These are phyloP conservation scores for Pseudobourletiella spinata DNA, from an alignment of 1,140 invertebrate genomes.

Conservation along the genomic window DNA sequence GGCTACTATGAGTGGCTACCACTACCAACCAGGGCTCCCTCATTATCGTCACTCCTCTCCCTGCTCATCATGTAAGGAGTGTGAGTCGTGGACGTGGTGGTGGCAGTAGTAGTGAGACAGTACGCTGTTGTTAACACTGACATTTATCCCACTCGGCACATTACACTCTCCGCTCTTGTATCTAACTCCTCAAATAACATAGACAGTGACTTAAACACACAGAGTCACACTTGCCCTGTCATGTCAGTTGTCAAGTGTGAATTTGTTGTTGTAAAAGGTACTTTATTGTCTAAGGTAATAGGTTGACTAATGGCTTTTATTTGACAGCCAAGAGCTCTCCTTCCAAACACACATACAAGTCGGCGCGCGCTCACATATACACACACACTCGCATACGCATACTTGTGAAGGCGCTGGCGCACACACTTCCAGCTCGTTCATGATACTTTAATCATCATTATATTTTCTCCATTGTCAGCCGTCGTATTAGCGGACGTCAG, in stretches of 20 bases:
- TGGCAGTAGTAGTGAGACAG: too few relatives aligned
- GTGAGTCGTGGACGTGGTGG: too few relatives aligned
- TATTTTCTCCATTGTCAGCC: neutral
- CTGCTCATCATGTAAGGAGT: too few relatives aligned
- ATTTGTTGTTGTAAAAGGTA: slow-evolving; percentile 8
- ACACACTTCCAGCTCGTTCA: neutral
- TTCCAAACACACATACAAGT: too few relatives aligned
- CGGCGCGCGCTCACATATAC: too few relatives aligned
- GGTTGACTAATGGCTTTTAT: slow-evolving; percentile 3
- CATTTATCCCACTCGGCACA: too few relatives aligned
- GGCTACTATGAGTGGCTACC: too few relatives aligned
- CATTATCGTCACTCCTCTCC: too few relatives aligned
- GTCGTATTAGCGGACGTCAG: neutral
- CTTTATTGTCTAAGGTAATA: slow-evolving; percentile 9
- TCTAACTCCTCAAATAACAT: neutral
- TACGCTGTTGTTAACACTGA: too few relatives aligned
- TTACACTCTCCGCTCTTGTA: neutral
- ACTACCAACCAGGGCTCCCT: too few relatives aligned
- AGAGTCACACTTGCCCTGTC: slow-evolving; percentile 23
- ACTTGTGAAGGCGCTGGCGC: neutral
- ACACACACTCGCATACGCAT: too few relatives aligned
- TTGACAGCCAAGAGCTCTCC: slow-evolving; percentile 2
- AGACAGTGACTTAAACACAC: neutral
- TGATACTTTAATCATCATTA: slow-evolving; percentile 5
- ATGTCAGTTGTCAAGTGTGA: slow-evolving; percentile 10